These are phyloP conservation scores for Actinemys pallida DNA, from an alignment of 2,113 vertebrate species.

Conservation along the genomic window DNA sequence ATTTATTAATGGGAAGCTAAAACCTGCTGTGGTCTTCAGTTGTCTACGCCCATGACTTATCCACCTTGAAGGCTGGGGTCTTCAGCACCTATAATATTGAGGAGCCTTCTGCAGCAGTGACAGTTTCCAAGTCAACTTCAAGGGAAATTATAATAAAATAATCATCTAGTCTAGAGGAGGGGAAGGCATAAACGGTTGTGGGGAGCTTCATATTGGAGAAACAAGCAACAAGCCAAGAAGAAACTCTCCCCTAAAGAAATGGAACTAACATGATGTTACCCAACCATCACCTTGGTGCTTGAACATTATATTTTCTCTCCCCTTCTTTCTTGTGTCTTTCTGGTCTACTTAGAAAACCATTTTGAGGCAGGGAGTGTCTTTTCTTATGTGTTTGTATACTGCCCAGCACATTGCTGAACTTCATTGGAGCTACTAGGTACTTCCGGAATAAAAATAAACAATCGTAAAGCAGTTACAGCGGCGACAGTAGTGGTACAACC, in stretches of 20 bases:
- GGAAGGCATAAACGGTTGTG: rapidly evolving
- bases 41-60: background rate
- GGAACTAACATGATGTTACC: too few relatives aligned
- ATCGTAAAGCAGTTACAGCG: background rate
- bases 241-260: too few relatives aligned
- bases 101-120: rapidly evolving
- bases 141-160: background rate
- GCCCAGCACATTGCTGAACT: background rate
- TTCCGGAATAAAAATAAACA: rapidly evolving
- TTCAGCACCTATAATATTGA: background rate
- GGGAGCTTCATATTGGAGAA: background rate
- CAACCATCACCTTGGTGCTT: background rate
- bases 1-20: background rate
- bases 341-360: background rate
- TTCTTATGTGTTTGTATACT: background rate
- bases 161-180: rapidly evolving
- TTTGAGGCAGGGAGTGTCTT: background rate
- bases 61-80: background rate
- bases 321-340: background rate
- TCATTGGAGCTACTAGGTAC: background rate
- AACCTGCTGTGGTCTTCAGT: background rate
- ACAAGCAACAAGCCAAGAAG: background rate
- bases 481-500: background rate
- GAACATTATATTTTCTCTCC: background rate
- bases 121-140: background rate